phyloP scores from a whole-genome alignment of 2,113 vertebrate species.

The Gallinago jamesoni region DNA sequence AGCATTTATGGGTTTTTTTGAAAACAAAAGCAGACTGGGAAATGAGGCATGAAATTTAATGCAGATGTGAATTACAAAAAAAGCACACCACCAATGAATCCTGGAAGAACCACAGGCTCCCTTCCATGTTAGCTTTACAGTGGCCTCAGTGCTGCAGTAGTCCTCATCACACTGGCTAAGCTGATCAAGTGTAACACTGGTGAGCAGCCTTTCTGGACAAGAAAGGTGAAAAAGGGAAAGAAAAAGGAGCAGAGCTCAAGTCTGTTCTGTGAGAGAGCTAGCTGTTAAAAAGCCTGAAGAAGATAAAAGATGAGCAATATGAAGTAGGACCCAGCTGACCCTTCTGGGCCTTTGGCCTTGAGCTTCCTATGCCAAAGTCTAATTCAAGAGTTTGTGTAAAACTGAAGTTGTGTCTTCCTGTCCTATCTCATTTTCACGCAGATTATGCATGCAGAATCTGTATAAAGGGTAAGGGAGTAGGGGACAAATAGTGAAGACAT shows the following conservation, averaged over 20 bases:
- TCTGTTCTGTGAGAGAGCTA: neutral
- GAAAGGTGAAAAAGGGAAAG: neutral
- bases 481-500: neutral
- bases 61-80: neutral
- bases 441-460: neutral
- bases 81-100: neutral
- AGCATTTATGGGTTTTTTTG: neutral
- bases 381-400: neutral
- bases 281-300: neutral
- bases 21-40: neutral
- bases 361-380: neutral
- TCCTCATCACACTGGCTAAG: neutral
- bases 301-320: neutral
- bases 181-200: neutral
- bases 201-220: neutral
- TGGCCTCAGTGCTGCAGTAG: neutral
- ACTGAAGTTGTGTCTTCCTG: neutral
- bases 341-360: neutral
- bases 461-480: neutral
- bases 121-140: neutral
- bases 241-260: neutral
- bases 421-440: neutral
- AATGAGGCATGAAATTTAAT: slow-evolving; percentile 16
- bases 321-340: neutral
- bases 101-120: neutral